Conservation (phyloP, 2,888 invertebrate genomes). For the Mesochorus sp. region DNA sequence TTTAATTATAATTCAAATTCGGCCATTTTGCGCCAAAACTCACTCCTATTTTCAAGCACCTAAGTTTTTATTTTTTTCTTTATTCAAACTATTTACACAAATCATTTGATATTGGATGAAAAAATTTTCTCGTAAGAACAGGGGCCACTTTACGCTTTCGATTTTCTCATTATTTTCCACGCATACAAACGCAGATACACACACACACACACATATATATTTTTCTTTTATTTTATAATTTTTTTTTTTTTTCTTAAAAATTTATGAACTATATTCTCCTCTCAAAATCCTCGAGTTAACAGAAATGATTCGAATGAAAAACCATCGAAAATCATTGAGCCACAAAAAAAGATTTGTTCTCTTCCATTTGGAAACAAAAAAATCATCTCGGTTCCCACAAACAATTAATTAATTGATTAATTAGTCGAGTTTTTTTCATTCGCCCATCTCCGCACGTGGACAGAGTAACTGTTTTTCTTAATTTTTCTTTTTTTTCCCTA, state of each 20-base stretch:
- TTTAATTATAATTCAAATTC: constrained; percentile 20
- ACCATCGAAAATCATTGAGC: neutral
- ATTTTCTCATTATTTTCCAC: neutral
- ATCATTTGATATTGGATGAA: neutral
- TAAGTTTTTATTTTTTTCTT: neutral
- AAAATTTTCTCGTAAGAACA: constrained; percentile 24
- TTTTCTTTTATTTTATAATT: too few species aligned
- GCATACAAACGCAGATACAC: too few species aligned
- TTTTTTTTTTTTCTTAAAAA: constrained; percentile 6
- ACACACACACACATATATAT: neutral
- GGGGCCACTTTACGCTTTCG: neutral
- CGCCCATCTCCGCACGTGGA: neutral
- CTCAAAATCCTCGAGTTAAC: neutral
- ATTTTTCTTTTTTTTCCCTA: too few species aligned
- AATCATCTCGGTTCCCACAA: neutral
- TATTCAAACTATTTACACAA: constrained; percentile 46
- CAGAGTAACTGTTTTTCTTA: neutral
- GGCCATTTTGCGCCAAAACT: neutral
- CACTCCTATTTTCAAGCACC: too few species aligned
- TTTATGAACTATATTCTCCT: constrained; percentile 25
- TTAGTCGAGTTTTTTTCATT: neutral
- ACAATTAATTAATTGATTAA: neutral
- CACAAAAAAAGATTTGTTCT: neutral
- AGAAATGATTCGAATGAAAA: neutral
- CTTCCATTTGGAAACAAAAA: too few species aligned